Conservation (phyloP, 1,140 invertebrate species). For the Pseudomyrmex pallidus region DNA sequence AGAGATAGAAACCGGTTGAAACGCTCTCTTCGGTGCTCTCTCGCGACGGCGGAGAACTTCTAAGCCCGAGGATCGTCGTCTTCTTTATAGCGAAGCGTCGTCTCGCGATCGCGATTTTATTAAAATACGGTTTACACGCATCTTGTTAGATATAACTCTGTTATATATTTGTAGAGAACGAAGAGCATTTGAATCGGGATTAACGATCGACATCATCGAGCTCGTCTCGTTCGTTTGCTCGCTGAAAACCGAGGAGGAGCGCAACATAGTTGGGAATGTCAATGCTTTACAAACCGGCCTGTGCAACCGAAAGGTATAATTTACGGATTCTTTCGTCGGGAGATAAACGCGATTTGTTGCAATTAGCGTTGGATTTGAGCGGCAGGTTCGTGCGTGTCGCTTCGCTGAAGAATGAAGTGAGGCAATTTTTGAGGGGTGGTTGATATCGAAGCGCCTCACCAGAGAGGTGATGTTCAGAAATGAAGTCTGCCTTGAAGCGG, state of each 20-base stretch:
- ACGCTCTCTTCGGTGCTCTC: constrained; percentile 26
- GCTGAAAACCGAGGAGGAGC: background rate
- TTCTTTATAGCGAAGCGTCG: background rate
- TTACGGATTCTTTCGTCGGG: background rate
- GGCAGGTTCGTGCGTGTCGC: background rate
- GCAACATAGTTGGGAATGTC: background rate
- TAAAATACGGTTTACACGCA: background rate
- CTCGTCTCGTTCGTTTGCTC: background rate
- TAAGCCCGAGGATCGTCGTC: constrained; percentile 20
- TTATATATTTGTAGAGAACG: too few species aligned
- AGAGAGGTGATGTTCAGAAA: constrained; percentile 56
- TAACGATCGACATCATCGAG: constrained; percentile 7
- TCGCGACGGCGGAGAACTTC: background rate
- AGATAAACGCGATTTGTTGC: constrained; percentile 31
- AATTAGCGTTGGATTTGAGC: constrained; percentile 46
- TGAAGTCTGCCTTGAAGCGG: constrained; percentile 71
- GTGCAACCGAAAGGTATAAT: constrained; percentile 15
- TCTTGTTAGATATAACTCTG: too few species aligned
- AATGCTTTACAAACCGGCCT: background rate
- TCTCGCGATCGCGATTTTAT: constrained; percentile 2
- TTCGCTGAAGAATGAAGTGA: constrained; percentile 28
- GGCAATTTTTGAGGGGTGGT: constrained; percentile 64
- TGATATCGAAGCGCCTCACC: constrained; percentile 16
- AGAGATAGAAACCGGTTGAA: constrained; percentile 64
- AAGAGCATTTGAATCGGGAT: background rate